Evolutionary conservation across 2,888 invertebrate species (phyloP).

Genomic region (Drosophila dives): DNA sequence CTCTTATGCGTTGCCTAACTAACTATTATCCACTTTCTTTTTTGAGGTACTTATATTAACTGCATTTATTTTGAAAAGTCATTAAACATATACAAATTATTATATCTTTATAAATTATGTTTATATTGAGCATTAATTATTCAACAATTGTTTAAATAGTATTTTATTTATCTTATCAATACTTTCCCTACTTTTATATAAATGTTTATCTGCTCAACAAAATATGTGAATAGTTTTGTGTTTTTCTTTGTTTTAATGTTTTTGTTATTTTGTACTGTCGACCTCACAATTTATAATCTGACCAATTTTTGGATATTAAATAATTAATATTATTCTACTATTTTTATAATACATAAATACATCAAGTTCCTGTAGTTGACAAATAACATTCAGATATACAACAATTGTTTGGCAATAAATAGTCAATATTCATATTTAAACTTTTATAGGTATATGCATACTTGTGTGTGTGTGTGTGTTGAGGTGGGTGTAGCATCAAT

Average conservation of each 20-base stretch:
- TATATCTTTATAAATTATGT: background rate
- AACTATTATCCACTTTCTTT: constrained; percentile 17
- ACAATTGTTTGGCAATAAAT: constrained; percentile 19
- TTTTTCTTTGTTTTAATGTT: background rate
- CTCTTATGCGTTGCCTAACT: constrained; percentile 36
- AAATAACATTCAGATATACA: constrained; percentile 53
- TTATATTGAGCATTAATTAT: constrained; percentile 6
- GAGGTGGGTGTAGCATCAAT: constrained; percentile 10
- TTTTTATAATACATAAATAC: constrained; percentile 33
- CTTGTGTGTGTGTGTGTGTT: background rate
- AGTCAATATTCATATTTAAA: constrained; percentile 12
- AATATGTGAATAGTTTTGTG: background rate
- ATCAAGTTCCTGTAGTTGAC: constrained; percentile 56
- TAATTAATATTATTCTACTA: constrained; percentile 3
- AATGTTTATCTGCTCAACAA: background rate
- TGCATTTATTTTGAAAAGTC: background rate
- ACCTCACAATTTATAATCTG: constrained; percentile 11
- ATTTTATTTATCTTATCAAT: background rate
- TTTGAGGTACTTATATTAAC: background rate
- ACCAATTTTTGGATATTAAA: constrained; percentile 18
- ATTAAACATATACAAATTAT: background rate
- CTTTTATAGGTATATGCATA: constrained; percentile 18
- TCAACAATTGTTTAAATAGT: constrained; percentile 8
- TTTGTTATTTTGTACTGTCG: constrained; percentile 27
- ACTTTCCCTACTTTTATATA: background rate